Percentiles rank a stretch among this genome's conserved stretches.
phyloP scores from a whole-genome alignment of 92 coral and sea anemone species.

The Porites evermanni region DNA sequence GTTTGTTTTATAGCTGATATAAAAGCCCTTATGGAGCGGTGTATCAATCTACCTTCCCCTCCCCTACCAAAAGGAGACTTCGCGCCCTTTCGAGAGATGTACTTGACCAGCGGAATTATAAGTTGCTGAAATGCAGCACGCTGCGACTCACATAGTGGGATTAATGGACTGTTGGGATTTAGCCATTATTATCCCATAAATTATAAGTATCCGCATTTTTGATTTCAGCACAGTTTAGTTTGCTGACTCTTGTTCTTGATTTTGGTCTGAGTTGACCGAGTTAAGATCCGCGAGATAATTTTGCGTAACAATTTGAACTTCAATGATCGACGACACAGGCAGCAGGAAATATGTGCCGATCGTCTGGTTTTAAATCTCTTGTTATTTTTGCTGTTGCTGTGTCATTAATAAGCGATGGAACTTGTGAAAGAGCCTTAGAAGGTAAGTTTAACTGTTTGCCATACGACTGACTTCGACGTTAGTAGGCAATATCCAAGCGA shows the following conservation, averaged over 20 bases:
- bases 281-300: background rate
- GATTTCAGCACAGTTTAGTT: background rate
- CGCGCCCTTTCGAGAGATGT: constrained; percentile 4
- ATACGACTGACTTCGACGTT: background rate
- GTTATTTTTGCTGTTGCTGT: background rate
- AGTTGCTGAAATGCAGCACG: background rate
- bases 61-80: background rate
- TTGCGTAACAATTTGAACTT: background rate
- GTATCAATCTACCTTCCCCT: no score
- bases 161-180: background rate
- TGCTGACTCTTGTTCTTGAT: background rate
- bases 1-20: no score
- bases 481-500: constrained; percentile 4
- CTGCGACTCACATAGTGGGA: background rate
- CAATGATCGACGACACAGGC: background rate
- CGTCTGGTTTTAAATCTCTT: background rate
- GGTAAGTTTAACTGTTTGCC: constrained; percentile 8
- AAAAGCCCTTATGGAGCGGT: no score
- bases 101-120: constrained; percentile 23
- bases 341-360: background rate
- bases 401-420: background rate
- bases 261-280: background rate
- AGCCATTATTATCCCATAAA: constrained; percentile 13
- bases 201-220: background rate
- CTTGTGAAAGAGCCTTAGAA: background rate